Evolutionary conservation across 2,888 invertebrate genomes (phyloP).

Genomic region (Poecilus cupreus): DNA sequence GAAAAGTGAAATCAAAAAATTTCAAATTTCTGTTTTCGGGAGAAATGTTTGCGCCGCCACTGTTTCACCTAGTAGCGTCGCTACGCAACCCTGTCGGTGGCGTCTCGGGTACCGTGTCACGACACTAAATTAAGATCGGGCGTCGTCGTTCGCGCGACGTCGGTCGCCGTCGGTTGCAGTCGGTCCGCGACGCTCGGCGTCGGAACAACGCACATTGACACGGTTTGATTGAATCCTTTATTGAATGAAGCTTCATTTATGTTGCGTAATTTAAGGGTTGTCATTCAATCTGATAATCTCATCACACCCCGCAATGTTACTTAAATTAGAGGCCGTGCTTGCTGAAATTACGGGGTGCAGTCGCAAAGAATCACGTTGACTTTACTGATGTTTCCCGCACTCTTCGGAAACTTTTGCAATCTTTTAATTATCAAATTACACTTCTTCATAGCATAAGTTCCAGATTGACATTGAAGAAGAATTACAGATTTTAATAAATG

Average conservation of each 20-base stretch:
- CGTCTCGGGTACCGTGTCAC: constrained; percentile 56
- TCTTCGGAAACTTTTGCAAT: not conserved
- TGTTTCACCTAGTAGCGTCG: constrained; percentile 47
- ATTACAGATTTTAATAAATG: no score
- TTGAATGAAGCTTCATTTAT: constrained; percentile 59
- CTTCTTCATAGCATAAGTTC: no score
- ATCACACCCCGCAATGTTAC: constrained; percentile 55
- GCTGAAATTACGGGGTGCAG: constrained; percentile 18
- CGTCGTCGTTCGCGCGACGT: constrained; percentile 41
- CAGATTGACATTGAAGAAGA: no score
- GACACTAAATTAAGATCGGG: constrained; percentile 58
- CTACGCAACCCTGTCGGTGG: constrained; percentile 51
- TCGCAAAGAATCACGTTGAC: constrained; percentile 3
- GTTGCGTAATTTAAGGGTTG: constrained; percentile 59
- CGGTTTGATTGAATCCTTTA: constrained; percentile 58
- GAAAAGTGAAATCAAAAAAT: no score
- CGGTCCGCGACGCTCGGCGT: not conserved
- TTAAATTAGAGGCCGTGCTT: constrained; percentile 37
- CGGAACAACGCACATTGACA: constrained; percentile 55
- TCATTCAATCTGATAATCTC: constrained; percentile 58
- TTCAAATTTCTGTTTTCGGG: not conserved
- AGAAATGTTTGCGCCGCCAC: not conserved
- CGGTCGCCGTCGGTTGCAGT: constrained; percentile 17
- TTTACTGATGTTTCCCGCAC: not conserved
- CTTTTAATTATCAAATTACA: no score